Base-by-base conservation (phyloP, 2,888 invertebrate species). In the Dyspetes luteomarginatus region DNA sequence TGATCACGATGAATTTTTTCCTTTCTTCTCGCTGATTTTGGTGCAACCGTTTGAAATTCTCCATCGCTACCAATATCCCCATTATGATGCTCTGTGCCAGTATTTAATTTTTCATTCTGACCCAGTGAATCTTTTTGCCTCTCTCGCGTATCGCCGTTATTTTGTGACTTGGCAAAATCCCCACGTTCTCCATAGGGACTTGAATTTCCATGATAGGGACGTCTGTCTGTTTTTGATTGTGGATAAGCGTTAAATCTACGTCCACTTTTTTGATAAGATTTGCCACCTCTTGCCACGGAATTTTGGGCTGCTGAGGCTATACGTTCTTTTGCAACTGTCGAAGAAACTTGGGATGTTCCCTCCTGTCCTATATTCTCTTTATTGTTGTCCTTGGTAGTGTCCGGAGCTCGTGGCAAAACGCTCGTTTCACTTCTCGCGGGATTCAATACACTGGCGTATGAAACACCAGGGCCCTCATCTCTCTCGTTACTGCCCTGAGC, bases 331-430 rank as follows among this genome's bases (percentile, higher is more conserved):
- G 48, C 93, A 93, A 36, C 12, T 36, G 84, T 93, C 93, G 85
- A 93, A 92, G 88, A 93, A 92, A 87, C 93, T 92, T 48, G 91
- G 91, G 92, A 91, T 90, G 81, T 88, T 73, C 92, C 91, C 86
- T 92, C 92, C 68, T 91, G 89, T 24, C 88, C 89, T 43, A 93
- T 94, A 90, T 95, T 95, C 89, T 94, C 94, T 85, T 95, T 95
- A 84, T 95, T 94, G 87, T 93, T 93, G 72, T 94, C 94, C 86
- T 93, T 91, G 30, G n/a, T n/a, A n/a, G 68, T 92, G 76, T 92
- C 93, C 90, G 93, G 93, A 89, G 96, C 95, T 85, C 95, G 94
- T 91, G 93, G 95, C 86, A 96, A 96, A 92, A 96, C 96, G 72
- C 96, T 95, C 88, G 95, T 94, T 88, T 95, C 95, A 84, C 93